phyloP scores from a whole-genome alignment of 2,113 vertebrate genomes.

The Proterorhinus semilunaris region DNA sequence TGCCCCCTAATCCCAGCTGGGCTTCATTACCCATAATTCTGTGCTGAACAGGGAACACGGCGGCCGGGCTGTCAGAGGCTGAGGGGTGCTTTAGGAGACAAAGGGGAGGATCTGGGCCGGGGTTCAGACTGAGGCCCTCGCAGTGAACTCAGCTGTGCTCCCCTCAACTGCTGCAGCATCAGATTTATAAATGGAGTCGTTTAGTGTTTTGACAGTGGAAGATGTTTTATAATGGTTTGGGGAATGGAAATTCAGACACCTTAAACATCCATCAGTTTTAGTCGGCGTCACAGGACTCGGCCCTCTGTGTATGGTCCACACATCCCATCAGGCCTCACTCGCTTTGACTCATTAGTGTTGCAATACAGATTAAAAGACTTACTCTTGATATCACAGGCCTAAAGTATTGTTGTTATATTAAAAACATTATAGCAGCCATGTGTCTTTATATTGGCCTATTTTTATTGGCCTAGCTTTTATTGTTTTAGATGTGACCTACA shows the following conservation, averaged over 20 bases:
- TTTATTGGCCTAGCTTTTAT: too few relatives aligned
- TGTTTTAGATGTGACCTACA: too few relatives aligned
- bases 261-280: conserved; percentile 15
- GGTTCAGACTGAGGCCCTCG: conserved; percentile 18
- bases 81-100: conserved; percentile 11
- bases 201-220: conserved; percentile 18
- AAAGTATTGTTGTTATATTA: background rate
- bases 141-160: conserved; percentile 6
- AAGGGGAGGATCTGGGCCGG: conserved; percentile 19
- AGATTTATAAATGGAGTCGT: conserved; percentile 16
- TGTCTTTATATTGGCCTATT: too few relatives aligned
- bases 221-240: conserved; percentile 9
- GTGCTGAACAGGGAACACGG: conserved; percentile 21
- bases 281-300: background rate
- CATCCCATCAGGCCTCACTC: conserved; percentile 17
- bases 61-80: conserved; percentile 12
- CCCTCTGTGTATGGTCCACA: conserved; percentile 11
- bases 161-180: background rate
- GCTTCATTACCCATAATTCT: conserved; percentile 58
- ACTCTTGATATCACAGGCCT: background rate
- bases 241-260: background rate
- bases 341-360: conserved; percentile 24
- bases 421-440: too few relatives aligned
- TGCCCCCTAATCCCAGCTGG: conserved; percentile 61
- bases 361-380: background rate